Base-by-base conservation (phyloP, 2,113 vertebrate species). In the Motacilla tschutschensis region DNA sequence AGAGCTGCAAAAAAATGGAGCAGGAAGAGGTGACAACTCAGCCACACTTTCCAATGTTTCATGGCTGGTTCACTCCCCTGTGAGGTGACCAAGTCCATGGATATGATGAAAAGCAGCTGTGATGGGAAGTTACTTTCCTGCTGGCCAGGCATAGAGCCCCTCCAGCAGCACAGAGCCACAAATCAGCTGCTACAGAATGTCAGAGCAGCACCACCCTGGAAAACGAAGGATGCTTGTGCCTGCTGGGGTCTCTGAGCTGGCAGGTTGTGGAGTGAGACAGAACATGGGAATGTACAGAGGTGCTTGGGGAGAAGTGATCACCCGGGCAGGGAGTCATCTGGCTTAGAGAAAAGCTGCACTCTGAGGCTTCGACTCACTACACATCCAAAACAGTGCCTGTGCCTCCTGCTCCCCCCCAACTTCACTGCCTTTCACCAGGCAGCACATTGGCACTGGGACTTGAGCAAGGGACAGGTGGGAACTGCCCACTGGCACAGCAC, bases 1-100 rank as follows among this genome's bases (percentile, higher is more conserved):
- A 99, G 31, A 98, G 75, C 98, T 99, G 81, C n/a, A 85, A 72
- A 55, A 15, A 79, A 64, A 64, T 17, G 26, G 79, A 75, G 47
- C 72, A 46, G 17, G 9, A 57, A 54, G 22, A 22, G 22, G 14
- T 9, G 29, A 65, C 6, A 14, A 8, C 10, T 60, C 50, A 60
- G 67, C 7, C 29, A 22, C 17, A 0, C 31, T 57, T 24, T 8
- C 55, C 29, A 15, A 10, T 1, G 3, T 20, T 26, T 31, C 7
- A 6, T 9, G 46, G 12, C 41, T 36, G 19, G 4, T 5, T 31
- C 14, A 6, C 13, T 47, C 44, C 38, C 31, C 65, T 63, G 17
- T 13, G 14, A 69, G 10, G n/a, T 21, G 35, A 29, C 17, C 1
- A 1, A 81, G 47, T 10, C 33, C 6, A 35, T 0, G 4, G 31